Percentiles rank a stretch among this genome's conserved stretches.
Evolutionary conservation across 1,140 invertebrate genomes (phyloP).

Genomic region (Neomicropteryx cornuta): DNA sequence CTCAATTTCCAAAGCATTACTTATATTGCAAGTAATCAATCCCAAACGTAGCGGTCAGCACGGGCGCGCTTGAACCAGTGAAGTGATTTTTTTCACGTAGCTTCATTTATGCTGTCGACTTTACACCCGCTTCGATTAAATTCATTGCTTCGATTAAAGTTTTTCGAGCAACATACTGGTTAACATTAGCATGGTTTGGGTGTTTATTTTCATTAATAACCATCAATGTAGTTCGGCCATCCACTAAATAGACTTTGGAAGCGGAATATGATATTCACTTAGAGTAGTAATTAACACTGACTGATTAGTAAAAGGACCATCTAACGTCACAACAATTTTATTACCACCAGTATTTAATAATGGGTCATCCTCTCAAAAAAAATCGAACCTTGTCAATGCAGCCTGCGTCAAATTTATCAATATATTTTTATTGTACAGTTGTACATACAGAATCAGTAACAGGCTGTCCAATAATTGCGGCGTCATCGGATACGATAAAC

Average conservation of each 20-base stretch:
- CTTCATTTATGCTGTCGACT: background rate
- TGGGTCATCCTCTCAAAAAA: background rate
- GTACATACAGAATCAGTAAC: slow-evolving; percentile 1
- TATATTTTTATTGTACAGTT: background rate
- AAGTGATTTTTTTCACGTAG: too few relatives aligned
- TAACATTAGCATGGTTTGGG: background rate
- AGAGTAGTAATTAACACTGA: background rate
- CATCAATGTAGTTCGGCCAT: background rate
- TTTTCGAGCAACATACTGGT: background rate
- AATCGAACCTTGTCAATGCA: background rate
- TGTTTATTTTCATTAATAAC: background rate
- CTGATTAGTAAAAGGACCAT: background rate
- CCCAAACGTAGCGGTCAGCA: too few relatives aligned
- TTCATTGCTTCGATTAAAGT: background rate
- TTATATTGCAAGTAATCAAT: too few relatives aligned
- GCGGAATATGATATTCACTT: background rate
- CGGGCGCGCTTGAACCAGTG: too few relatives aligned
- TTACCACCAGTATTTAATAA: slow-evolving; percentile 2
- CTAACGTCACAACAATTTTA: background rate
- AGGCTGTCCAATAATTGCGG: slow-evolving; percentile 1
- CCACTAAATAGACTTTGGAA: background rate
- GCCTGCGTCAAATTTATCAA: background rate
- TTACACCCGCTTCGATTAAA: background rate
- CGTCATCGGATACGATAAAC: slow-evolving; percentile 2
- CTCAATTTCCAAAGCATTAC: too few relatives aligned